Base-by-base conservation (phyloP, 2,113 vertebrate genomes). In the Pseudois nayaur region DNA sequence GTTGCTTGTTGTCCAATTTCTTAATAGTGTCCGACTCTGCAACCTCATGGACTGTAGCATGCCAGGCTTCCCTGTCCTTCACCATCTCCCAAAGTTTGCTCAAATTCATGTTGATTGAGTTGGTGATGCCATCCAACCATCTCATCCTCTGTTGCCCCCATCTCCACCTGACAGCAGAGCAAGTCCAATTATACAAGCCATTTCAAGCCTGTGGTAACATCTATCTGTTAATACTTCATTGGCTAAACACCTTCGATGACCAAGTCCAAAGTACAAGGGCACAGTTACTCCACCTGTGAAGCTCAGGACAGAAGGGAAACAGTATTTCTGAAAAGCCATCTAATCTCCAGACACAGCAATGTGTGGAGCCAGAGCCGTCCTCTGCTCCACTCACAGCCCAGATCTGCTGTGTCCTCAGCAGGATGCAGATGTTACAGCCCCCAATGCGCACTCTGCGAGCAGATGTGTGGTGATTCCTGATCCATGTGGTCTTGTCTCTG, bases 231-330 rank as follows among this genome's bases (percentile, higher is more conserved):
- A 12, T 3, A 3, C 3, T 7, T 87, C 36, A 8, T 2, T 54
- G 16, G 8, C 19, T 71, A 36, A 45, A 48, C 36, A 11, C 15
- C 3, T 31, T 43, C 11, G 48, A n/a, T 31, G 67, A n/a, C 82
- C n/a, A 62, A n/a, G 55, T 55, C 59, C 54, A 15, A 9, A 5
- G 31, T 13, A 43, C 33, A 76, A 55, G n/a, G 55, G 36, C 13
- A 29, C 3, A 10, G 7, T 14, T 27, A 29, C 12, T 15, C 87
- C 45, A 43, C 8, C 11, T 15, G 1, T 1, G n/a, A 45, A 54
- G 67, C 0, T 5, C 0, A 1, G 10, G 17, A 13, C 52, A 5
- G 64, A 40, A 74, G 5, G 43, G 25, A 15, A 40, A 62, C 6
- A 13, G 59, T 25, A 23, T 31, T 83, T 33, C 55, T 17, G 33